Evolutionary conservation across 2,888 invertebrate genomes (phyloP).

Genomic region (Acanthosoma haemorrhoidale): DNA sequence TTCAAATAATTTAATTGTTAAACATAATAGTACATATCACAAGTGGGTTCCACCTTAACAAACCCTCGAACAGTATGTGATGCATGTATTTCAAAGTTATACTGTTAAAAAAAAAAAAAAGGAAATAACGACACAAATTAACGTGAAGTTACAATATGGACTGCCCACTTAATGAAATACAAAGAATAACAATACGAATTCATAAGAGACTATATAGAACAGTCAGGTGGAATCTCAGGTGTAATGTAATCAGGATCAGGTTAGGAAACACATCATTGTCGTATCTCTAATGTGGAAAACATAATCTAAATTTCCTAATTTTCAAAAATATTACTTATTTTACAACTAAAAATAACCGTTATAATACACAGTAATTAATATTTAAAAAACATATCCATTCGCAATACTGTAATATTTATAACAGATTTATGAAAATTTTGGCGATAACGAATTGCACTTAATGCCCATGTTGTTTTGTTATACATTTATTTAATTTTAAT

Average conservation of each 20-base stretch:
- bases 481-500: too few relatives aligned
- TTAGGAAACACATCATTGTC: slow-evolving; percentile 22
- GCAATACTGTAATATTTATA: too few relatives aligned
- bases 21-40: slow-evolving; percentile 14
- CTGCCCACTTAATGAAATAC: neutral
- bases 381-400: neutral
- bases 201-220: neutral
- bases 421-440: too few relatives aligned
- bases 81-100: slow-evolving; percentile 12
- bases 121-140: neutral
- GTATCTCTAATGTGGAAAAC: neutral
- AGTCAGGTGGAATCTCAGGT: slow-evolving; percentile 31
- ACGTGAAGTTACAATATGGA: neutral
- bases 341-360: neutral
- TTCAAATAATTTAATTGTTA: neutral
- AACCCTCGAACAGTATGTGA: neutral
- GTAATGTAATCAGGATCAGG: slow-evolving; percentile 30
- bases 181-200: slow-evolving; percentile 8
- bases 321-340: neutral
- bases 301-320: neutral
- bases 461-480: too few relatives aligned
- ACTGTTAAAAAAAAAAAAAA: neutral
- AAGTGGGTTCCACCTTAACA: slow-evolving; percentile 16
- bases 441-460: too few relatives aligned
- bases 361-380: neutral